These are phyloP conservation scores for Cotesia congregata DNA, from an alignment of 2,888 invertebrate genomes.

Conservation along the genomic window DNA sequence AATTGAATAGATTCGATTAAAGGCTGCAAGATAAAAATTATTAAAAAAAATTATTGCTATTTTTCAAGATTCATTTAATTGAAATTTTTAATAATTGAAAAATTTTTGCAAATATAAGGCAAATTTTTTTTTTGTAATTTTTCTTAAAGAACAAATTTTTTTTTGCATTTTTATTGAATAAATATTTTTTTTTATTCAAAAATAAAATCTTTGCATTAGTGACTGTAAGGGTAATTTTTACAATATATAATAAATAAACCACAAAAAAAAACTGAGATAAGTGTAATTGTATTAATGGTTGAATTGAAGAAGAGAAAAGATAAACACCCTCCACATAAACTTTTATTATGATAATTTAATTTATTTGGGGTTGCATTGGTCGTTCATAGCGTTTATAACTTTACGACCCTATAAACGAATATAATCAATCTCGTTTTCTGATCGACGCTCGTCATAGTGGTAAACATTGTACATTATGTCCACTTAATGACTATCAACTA, in stretches of 20 bases:
- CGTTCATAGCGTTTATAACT: constrained; percentile 57
- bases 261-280: not conserved
- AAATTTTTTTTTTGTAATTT: too few species aligned
- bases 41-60: too few species aligned
- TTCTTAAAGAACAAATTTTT: too few species aligned
- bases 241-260: not conserved
- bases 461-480: constrained; percentile 66
- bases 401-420: constrained; percentile 29
- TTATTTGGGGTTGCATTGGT: constrained; percentile 66
- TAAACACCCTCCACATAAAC: constrained; percentile 30
- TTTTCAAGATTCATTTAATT: too few species aligned
- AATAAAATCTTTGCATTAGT: too few species aligned
- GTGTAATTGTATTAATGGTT: not conserved
- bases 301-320: not conserved
- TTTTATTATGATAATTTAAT: constrained; percentile 69
- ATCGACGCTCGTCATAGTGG: constrained; percentile 64
- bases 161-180: too few species aligned
- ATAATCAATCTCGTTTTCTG: constrained; percentile 53
- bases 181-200: too few species aligned
- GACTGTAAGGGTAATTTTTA: not conserved
- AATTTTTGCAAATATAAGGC: too few species aligned
- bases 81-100: too few species aligned
- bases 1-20: too few species aligned
- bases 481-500: constrained; percentile 55
- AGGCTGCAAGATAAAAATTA: not conserved